These are phyloP conservation scores for Agrotis segetum DNA, from an alignment of 2,888 invertebrate genomes.

Conservation along the genomic window DNA sequence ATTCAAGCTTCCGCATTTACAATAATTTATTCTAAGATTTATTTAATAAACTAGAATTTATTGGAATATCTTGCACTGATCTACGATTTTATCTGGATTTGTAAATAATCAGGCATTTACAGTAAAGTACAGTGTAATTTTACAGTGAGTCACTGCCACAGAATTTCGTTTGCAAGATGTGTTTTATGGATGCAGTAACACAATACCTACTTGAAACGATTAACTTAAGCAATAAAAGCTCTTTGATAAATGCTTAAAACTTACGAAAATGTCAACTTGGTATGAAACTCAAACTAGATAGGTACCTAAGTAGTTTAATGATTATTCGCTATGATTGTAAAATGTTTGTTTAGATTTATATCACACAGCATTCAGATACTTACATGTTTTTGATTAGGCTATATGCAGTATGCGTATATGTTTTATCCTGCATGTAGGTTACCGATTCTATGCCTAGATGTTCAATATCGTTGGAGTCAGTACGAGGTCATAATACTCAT, in stretches of 20 bases:
- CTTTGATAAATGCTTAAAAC: not conserved
- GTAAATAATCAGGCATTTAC: constrained; percentile 22
- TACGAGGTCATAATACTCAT: constrained; percentile 59
- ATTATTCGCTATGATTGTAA: not conserved
- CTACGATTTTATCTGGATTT: constrained; percentile 24
- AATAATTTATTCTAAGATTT: constrained; percentile 35
- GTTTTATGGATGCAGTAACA: constrained; percentile 5
- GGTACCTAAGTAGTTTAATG: not conserved
- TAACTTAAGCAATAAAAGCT: not conserved
- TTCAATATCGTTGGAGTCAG: constrained; percentile 34
- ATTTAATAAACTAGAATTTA: constrained; percentile 29
- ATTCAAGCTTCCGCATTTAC: constrained; percentile 17
- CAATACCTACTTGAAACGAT: constrained; percentile 1
- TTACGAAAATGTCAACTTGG: not conserved
- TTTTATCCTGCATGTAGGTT: constrained; percentile 7
- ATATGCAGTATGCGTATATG: not conserved
- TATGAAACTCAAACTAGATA: not conserved
- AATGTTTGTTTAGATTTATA: not conserved
- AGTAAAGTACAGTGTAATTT: constrained; percentile 19
- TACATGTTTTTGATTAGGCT: not conserved
- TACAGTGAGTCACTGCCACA: constrained; percentile 33
- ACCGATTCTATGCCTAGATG: constrained; percentile 6
- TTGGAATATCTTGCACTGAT: constrained; percentile 21
- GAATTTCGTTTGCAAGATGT: constrained; percentile 14
- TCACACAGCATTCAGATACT: not conserved